Base-by-base conservation (phyloP, 2,888 invertebrate species). In the Andrena bucephala region DNA sequence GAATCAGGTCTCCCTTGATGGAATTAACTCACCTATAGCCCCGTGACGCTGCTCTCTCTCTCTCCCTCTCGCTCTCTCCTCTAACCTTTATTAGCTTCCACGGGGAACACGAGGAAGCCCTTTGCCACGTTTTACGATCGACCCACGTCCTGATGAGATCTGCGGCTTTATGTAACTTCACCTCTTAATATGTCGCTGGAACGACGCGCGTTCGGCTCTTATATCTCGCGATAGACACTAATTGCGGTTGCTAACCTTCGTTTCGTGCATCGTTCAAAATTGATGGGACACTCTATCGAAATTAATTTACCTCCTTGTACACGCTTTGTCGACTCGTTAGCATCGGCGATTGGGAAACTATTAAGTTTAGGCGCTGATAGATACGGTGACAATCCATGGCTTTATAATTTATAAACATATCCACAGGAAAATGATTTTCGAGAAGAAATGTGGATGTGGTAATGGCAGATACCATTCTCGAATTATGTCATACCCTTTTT, bases 1-100 rank as follows among this genome's bases (percentile, higher is more conserved):
- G 93, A 94, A 94, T 94, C 94, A 94, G 93, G 92, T 88, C 89
- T 89, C 90, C 92, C 91, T 91, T 93, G 93, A 93, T 93, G 91
- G 90, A 93, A 93, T 93, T 93, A 93, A 92, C 89, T 90, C 84
- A 89, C 87, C 88, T 86, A 89, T 86, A 85, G 85, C 84, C 65
- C 4, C 75, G 81, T 72, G 59, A 76, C 67, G 75, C 67, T 69
- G 42, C 65, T 83, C 77, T 74, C 85, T 78, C 78, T 83, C 78
- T 42, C 42, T 42, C 42, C 42, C 13, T 42, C 42, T 42, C 42
- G 42, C 42, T 42, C 42, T 16, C 79, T 71, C 52, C 69, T 84
- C 79, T 81, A 85, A 85, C 76, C 79, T 85, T 84, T 81, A 84
- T 84, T 81, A 79, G 84, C 52, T 75, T 71, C 71, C 69, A 65